A percentile compares a stretch with the other conserved stretches of the same genome.
Conservation (phyloP, 37 sponge, comb jelly and placozoan genomes). For the Eunapius fragilis region DNA sequence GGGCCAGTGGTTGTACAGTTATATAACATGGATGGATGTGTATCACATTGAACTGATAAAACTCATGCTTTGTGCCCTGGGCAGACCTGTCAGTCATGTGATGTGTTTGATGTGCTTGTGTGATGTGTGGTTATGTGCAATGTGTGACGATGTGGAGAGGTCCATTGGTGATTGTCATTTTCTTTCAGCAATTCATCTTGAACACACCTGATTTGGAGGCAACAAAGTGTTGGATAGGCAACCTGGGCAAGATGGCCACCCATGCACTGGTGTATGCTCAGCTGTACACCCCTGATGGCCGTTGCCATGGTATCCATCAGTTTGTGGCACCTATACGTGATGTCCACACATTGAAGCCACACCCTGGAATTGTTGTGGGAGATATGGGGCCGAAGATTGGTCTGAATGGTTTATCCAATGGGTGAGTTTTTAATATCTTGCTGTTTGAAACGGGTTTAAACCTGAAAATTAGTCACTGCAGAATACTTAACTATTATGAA, state of each 20-base stretch:
- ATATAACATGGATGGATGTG: too few relatives aligned
- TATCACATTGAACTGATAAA: too few relatives aligned
- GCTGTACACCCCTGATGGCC: slow-evolving; percentile 89
- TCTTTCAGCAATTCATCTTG: slow-evolving; percentile 87
- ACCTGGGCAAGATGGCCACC: slow-evolving; percentile 89
- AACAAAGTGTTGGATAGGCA: slow-evolving; percentile 92
- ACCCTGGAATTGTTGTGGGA: slow-evolving; percentile 88
- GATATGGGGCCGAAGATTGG: slow-evolving; percentile 96
- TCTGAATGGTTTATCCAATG: slow-evolving; percentile 88
- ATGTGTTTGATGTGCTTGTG: too few relatives aligned
- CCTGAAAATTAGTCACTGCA: too few relatives aligned
- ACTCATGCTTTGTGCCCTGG: too few relatives aligned
- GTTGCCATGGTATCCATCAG: slow-evolving; percentile 92
- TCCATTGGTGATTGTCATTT: neutral
- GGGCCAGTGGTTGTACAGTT: too few relatives aligned
- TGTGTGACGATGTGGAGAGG: neutral
- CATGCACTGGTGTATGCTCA: slow-evolving; percentile 93
- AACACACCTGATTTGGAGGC: slow-evolving; percentile 95
- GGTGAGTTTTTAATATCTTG: slow-evolving; percentile 41
- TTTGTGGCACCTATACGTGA: slow-evolving; percentile 94
- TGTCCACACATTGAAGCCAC: slow-evolving; percentile 50
- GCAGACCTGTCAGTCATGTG: too few relatives aligned
- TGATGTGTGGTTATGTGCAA: too few relatives aligned
- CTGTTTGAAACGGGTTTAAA: too few relatives aligned
- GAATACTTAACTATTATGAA: too few relatives aligned